Base-by-base conservation (phyloP, 2,888 invertebrate genomes). In the Microdon myrmicae region DNA sequence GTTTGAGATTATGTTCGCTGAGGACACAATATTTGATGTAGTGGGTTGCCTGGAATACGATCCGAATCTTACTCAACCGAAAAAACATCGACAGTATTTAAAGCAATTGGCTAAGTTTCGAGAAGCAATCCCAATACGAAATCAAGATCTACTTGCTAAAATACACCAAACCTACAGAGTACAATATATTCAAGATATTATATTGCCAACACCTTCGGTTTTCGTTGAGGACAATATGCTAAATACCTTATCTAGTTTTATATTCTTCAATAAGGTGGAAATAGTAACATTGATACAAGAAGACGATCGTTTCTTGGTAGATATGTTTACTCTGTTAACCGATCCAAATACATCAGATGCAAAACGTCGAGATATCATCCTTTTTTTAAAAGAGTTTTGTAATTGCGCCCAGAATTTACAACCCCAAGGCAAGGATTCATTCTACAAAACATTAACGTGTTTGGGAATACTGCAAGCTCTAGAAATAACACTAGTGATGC, bases 141-240 rank as follows among this genome's bases (percentile, higher is more conserved):
- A 97, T 81, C 86, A 87, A 68, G 98, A 98, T 82, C 85, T 99
- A 69, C 83, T 96, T 72, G 91, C 94, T 49, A 99, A 99, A 86
- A 99, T 99, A 72, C 99, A 99, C 82, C 98, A 99, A 83, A 99
- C 98, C 49, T 99, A 97, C 82, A 88, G 98, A 80, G 97, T 99
- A 75, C 99, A 99, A 83, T 99, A 99, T 82, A 97, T 99, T 74
- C 93, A 94, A 78, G 99, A 99, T 82, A 96, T 98, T 73, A 98
- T 99, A 73, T 84, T 99, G 76, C 99, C 99, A 14, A 95, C 98
- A 37, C 98, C 99, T 7, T 96, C 96, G 70, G 94, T 99, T 72
- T 99, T 98, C 81, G 99, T 98, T 81, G 99, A 99, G 79, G 99
- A 99, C 81, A 99, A 98, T 80, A 90, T 98, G 87, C 86, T 99